Base-by-base conservation (phyloP, 2,888 invertebrate genomes). In the Osmoderma eremita region DNA sequence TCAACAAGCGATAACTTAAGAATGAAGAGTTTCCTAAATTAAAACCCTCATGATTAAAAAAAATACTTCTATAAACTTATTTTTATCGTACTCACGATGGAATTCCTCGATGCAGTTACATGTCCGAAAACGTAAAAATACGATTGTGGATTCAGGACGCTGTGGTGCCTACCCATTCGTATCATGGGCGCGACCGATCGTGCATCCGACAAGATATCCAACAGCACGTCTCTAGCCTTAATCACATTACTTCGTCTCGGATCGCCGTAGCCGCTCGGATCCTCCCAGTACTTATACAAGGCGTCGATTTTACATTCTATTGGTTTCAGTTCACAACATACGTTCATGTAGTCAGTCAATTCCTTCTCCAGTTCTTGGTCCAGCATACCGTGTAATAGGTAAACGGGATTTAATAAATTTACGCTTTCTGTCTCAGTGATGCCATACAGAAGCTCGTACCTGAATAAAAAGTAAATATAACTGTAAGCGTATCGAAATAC, bases 91-190 rank as follows among this genome's bases (percentile, higher is more conserved):
- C 90, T 89, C 83, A 94, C 94, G 50, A 91, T 88, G 80, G 91
- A 91, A 70, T 92, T 90, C 69, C 91, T 91, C 75, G 91, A 89
- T 70, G 89, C 86, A 67, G 92, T 93, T 73, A 91, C 92, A 79
- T 97, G 95, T 3, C 91, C 89, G 77, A 95, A 95, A 22, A 95
- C 92, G 78, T 95, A 95, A 86, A 95, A 93, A 81, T 91, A 95
- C 63, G 92, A 92, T 77, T 90, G 89, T 0, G 88, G 85, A 82
- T 93, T 92, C 22, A 90, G 86, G 72, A 86, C 87, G 3, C 92
- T 88, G 77, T 94, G 93, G 79, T 91, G 89, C 80, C 90, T 86
- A 15, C 90, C 92, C 69, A 90, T 90, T 81, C 88, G 87, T 70
- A 94, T 84, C 72, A 93, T 83, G 0, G 96, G 97, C 0, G 95